Evolutionary conservation across 2,888 invertebrate species (phyloP), one percentile per base, ranked within the genome.

Genomic region (Ischnus inquisitorius): DNA sequence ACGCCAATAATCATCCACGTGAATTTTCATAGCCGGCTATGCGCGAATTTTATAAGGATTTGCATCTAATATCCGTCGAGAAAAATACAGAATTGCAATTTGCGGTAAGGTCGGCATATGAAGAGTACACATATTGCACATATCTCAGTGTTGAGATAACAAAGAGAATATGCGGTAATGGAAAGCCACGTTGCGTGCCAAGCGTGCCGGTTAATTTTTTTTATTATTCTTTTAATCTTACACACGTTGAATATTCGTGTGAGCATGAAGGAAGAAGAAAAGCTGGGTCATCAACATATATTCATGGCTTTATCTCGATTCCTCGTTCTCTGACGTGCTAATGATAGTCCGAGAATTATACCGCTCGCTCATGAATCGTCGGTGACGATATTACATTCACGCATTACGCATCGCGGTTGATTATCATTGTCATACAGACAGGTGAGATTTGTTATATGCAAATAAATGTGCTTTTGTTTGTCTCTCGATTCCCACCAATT

Each of bases 101-200:
- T 65, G 19, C 19, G 51, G 8, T 51, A 8, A 51, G 19, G 10
- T 19, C 12, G 34, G 64, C 34, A 51, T 54, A 12, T 41, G 68
- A 2, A 34, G 69, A 72, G 54, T 76, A 46, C 57, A 69, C 79
- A 46, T 67, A 51, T 76, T 79, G 46, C 41, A 69, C 41, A 60
- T 60, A 39, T 57, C 28, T 14, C 68, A 84, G 84, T 39, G 69
- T 78, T 72, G 75, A 67, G 74, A 72, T 62, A 79, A 82, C 34
- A 75, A 68, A 82, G 43, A 19, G 46, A 71, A 48, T 12, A 25
- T 22, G 25, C 46, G 39, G 54, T 41, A 68, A 43, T 43, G 19
- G 34, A 67, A 81, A 84, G 76, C 62, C 64, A 76, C 67, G 16
- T 72, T 79, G 82, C 77, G 48, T 69, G 34, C 65, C 54, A 41